Conservation (phyloP, 2,797 vertebrate genomes). For the Apogon talboti region DNA sequence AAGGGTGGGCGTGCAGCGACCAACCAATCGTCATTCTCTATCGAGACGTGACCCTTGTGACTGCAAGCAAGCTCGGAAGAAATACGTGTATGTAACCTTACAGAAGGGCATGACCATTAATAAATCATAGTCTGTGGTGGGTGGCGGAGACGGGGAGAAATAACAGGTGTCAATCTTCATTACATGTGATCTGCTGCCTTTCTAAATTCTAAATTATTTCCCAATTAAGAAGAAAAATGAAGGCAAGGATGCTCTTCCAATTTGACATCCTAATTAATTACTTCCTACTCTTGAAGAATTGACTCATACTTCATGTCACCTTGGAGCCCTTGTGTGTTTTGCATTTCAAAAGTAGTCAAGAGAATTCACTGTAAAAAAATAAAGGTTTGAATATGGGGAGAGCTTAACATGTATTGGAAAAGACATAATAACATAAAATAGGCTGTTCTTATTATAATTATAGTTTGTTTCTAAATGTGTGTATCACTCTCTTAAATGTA, state of each 20-base stretch:
- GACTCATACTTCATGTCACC: slow-evolving; percentile 79
- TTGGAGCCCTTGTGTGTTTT: slow-evolving; percentile 70
- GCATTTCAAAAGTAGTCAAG: slow-evolving; percentile 53
- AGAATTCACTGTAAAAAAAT: slow-evolving; percentile 25
- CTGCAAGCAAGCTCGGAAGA: slow-evolving; percentile 32
- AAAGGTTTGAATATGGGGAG: slow-evolving; percentile 43
- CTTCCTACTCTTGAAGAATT: slow-evolving; percentile 77
- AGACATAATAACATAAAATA: slow-evolving; percentile 5
- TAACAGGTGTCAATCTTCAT: slow-evolving; percentile 86
- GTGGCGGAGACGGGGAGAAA: slow-evolving; percentile 64
- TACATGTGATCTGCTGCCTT: slow-evolving; percentile 76
- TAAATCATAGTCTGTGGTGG: slow-evolving; percentile 56
- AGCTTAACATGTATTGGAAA: slow-evolving; percentile 19
- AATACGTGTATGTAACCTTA: slow-evolving; percentile 63
- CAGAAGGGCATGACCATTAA: slow-evolving; percentile 71
- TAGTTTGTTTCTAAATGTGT: slow-evolving; percentile 7
- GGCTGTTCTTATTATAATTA: slow-evolving; percentile 12
- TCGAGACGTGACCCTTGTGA: slow-evolving; percentile 51
- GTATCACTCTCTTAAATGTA: slow-evolving; percentile 18
- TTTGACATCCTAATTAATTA: slow-evolving; percentile 86
- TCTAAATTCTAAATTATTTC: slow-evolving; percentile 84
- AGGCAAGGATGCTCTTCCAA: slow-evolving; percentile 74
- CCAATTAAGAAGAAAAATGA: slow-evolving; percentile 85
- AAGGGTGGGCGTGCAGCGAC: slow-evolving; percentile 49
- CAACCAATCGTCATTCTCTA: slow-evolving; percentile 41